Evolutionary conservation across 1,140 invertebrate species (phyloP), one percentile per base, ranked within the genome.

Genomic region (Drosophila busckii): DNA sequence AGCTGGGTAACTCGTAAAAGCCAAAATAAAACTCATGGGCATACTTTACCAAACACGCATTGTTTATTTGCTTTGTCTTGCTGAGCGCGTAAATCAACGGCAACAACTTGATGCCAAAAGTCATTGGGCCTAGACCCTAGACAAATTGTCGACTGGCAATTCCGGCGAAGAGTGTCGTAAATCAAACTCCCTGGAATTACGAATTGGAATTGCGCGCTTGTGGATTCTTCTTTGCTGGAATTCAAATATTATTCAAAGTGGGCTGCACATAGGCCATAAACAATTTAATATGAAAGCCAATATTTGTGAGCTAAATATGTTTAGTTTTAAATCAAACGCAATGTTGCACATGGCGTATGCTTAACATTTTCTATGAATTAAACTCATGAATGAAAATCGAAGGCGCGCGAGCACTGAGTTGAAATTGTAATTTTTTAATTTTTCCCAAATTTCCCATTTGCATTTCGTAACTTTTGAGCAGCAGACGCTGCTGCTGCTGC

Each of bases 131-230:
- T n/a, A n/a, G n/a, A n/a, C n/a, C n/a, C n/a, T n/a, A 84, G 80
- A 84, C 80, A 84, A 75, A 70, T 75, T 75, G 80, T 84, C 80
- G 80, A 84, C n/a, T n/a, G n/a, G n/a, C 80, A 70, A 80, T 84
- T 84, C 84, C 80, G 61, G 46, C 64, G 69, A 82, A 84, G n/a
- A 84, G 82, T 82, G 69, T 52, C 61, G 70, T 84, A 84, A 84
- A 84, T 84, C 80, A 84, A 84, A 53, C n/a, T n/a, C n/a, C n/a
- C n/a, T 62, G 49, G 28, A 53, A 50, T 63, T 53, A 68, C 58
- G 59, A 49, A 67, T 67, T 64, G 41, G 71, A 70, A 84, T 60
- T 59, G 59, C 31, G 16, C 26, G 28, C 63, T 75, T 76, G 67
- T 73, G 63, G 54, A 52, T 35, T 49, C 19, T 54, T 44, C 42